Conservation (phyloP, 2,888 invertebrate genomes). For the Campoletis raptor region DNA sequence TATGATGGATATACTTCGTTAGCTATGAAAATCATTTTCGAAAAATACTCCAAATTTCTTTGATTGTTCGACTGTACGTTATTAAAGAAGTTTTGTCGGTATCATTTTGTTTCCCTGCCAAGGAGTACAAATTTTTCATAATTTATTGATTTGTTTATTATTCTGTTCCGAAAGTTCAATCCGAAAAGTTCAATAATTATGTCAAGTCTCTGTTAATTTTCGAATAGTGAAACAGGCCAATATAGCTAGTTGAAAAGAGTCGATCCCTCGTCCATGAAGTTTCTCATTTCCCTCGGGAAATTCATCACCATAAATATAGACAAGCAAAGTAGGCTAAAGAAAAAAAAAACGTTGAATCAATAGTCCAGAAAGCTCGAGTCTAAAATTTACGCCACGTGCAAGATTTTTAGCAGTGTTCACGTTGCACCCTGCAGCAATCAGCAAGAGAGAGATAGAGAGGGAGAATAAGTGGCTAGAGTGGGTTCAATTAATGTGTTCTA, state of each 20-base stretch:
- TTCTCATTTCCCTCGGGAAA: constrained; percentile 50
- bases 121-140: no score
- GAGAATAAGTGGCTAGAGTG: constrained; percentile 22
- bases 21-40: background rate
- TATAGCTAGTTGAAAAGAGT: background rate
- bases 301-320: constrained; percentile 32
- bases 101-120: no score
- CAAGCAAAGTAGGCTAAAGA: constrained; percentile 31
- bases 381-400: constrained; percentile 67
- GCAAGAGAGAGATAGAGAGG: constrained; percentile 4
- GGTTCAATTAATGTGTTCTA: constrained; percentile 63
- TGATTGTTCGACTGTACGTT: background rate
- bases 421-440: constrained; percentile 27
- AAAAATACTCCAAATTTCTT: background rate
- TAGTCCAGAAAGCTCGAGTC: constrained; percentile 36
- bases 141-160: no score
- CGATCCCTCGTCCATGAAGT: background rate
- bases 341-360: constrained; percentile 26
- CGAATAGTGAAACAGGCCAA: background rate
- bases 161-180: no score
- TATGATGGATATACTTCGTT: background rate
- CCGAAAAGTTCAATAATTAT: background rate
- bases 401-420: constrained; percentile 48
- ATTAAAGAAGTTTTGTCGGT: no score
- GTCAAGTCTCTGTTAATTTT: background rate